These are phyloP conservation scores for Syrista parreyssii DNA, from an alignment of 2,888 invertebrate species.

Conservation along the genomic window DNA sequence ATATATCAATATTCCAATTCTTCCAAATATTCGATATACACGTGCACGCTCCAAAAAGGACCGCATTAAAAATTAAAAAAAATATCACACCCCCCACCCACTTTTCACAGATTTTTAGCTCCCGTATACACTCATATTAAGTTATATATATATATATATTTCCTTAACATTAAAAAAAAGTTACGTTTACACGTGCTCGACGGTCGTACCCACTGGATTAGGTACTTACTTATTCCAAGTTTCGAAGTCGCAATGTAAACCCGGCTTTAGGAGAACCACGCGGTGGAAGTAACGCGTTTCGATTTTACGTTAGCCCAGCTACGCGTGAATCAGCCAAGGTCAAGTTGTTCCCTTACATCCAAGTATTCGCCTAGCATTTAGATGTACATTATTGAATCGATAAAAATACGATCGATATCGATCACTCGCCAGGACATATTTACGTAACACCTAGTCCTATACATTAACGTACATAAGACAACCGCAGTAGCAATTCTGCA, in stretches of 20 bases:
- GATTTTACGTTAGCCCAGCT: constrained; percentile 67
- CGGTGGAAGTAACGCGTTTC: constrained; percentile 66
- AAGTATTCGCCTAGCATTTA: constrained; percentile 39
- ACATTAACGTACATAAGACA: background rate
- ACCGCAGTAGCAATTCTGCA: background rate
- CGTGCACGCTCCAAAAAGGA: background rate
- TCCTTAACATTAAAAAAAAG: constrained; percentile 14
- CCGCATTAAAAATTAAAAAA: background rate
- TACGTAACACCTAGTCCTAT: background rate
- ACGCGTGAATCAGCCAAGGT: constrained; percentile 67
- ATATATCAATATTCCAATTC: background rate
- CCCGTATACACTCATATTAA: background rate
- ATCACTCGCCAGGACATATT: background rate
- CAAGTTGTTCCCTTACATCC: constrained; percentile 61
- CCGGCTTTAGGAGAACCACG: constrained; percentile 64
- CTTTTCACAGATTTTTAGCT: background rate
- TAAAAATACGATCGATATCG: background rate
- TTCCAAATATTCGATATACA: constrained; percentile 5
- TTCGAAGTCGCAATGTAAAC: constrained; percentile 51
- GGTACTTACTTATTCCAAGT: background rate
- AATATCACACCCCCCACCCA: background rate
- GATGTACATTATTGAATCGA: background rate
- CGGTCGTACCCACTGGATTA: background rate
- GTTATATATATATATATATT: constrained; percentile 6
- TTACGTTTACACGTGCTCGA: constrained; percentile 3